Evolutionary conservation across 2,113 vertebrate species (phyloP), one percentile per base, ranked within the genome.

Genomic region (Symphodus melops): DNA sequence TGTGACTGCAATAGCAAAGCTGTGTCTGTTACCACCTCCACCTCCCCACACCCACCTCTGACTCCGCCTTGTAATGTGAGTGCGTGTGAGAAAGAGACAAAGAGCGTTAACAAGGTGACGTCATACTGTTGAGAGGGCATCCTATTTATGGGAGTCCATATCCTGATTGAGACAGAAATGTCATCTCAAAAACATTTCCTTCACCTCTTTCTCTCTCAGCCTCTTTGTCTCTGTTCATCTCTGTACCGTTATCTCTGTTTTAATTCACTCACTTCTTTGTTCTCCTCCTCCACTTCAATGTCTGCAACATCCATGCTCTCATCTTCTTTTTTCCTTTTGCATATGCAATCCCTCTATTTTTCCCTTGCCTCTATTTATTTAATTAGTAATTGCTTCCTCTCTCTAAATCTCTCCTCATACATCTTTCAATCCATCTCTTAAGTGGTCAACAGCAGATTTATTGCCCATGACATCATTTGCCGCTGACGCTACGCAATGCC

Each of bases 61-160:
- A 3, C 52, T 25, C 12, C 8, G 2, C 41, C 21, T 53, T 39
- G 49, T 19, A 13, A 1, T 41, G 51, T 14, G 17, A 7, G 42
- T 12, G 60, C 10, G 49, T 28, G 28, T 41, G 39, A 33, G 28
- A 33, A 33, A 20, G 57, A 41, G 71, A 20, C 33, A 14, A 52
- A 3, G 67, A 49, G 71, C 59, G 66, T 36, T 56, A 48, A 57
- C 74, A 71, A 62, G 75, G 77, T 85, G 85, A 87, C 79, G 82
- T 87, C 83, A 87, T 86, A 61, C 69, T 68, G 77, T 75, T 85
- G 56, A 84, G 79, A 82, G 72, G 56, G 68, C 59, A 53, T 53
- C 78, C 81, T 86, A 87, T 91, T 89, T 88, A 88, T 89, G 72
- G 63, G 54, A 68, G 78, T 75, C 85, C 85, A 89, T 90, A 86